A percentile compares a stretch with the other conserved stretches of the same genome.
These are phyloP conservation scores for Danionella dracula DNA, from an alignment of 2,797 vertebrate genomes.

Conservation along the genomic window DNA sequence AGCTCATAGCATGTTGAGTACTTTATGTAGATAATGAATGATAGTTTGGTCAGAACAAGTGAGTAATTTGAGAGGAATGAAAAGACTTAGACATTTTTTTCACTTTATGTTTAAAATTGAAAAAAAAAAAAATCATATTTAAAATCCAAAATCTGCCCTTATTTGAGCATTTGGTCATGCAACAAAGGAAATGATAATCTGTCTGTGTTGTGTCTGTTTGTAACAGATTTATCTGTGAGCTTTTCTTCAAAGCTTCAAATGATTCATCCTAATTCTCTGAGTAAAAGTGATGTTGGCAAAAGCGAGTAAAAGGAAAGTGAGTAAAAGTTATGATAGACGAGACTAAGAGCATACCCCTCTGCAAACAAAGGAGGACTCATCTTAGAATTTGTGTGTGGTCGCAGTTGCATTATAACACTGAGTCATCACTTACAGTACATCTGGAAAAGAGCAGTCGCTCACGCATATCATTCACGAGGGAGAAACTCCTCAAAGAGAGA, in stretches of 20 bases:
- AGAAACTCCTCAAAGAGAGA: background rate
- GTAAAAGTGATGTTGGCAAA: conserved; percentile 18
- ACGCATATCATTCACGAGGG: background rate
- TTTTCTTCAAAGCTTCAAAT: background rate
- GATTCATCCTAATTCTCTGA: background rate
- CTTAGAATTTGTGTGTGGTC: background rate
- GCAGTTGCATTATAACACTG: background rate
- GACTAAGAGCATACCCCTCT: background rate
- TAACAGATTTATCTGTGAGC: background rate
- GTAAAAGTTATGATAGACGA: background rate
- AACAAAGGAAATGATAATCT: background rate
- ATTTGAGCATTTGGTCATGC: background rate
- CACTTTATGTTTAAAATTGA: no score
- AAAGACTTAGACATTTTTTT: no score
- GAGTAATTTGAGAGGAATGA: no score
- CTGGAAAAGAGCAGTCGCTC: conserved; percentile 1
- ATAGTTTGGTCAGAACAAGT: no score
- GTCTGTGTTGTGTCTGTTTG: no score
- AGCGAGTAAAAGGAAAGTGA: background rate
- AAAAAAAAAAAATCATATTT: no score
- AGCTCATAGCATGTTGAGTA: no score
- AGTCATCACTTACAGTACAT: conserved; percentile 9
- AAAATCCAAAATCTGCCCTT: no score
- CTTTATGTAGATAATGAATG: no score
- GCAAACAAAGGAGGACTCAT: background rate